Evolutionary conservation across 2,797 vertebrate genomes (phyloP).

Genomic region (Mionectes olivaceus): DNA sequence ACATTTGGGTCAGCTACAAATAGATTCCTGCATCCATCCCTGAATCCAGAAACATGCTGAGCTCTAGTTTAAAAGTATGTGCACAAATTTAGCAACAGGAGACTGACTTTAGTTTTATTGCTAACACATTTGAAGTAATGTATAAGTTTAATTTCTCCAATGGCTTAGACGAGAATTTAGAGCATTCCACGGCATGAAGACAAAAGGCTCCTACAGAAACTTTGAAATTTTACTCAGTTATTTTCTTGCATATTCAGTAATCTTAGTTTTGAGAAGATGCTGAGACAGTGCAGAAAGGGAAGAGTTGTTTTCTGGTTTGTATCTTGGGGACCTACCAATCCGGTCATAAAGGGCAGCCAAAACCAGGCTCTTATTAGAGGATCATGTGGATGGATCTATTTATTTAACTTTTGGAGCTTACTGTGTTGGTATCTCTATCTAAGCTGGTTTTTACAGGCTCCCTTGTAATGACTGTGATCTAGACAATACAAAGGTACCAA

Average conservation of each 20-base stretch:
- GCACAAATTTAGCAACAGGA: not conserved
- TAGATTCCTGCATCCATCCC: not conserved
- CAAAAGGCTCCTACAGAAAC: not conserved
- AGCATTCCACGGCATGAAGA: not conserved
- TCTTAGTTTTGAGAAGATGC: not conserved
- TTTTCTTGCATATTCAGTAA: not conserved
- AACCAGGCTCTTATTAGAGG: not conserved
- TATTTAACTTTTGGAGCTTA: not conserved
- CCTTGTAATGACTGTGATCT: not conserved
- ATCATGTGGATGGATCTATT: accelerated
- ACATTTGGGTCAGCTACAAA: not conserved
- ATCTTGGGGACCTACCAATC: not conserved
- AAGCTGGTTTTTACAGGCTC: not conserved
- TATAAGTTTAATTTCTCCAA: not conserved
- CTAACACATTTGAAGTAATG: not conserved
- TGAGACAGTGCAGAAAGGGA: not conserved
- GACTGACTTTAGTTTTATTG: not conserved
- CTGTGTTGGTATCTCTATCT: no score
- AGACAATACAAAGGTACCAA: not conserved
- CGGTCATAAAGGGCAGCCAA: not conserved
- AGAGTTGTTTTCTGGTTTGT: not conserved
- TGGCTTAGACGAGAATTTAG: not conserved
- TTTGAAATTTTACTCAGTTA: not conserved
- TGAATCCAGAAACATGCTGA: not conserved
- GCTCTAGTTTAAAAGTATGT: not conserved